These are phyloP conservation scores for Dasypus novemcinctus DNA, from an alignment of 2,113 vertebrate species.

Conservation along the genomic window DNA sequence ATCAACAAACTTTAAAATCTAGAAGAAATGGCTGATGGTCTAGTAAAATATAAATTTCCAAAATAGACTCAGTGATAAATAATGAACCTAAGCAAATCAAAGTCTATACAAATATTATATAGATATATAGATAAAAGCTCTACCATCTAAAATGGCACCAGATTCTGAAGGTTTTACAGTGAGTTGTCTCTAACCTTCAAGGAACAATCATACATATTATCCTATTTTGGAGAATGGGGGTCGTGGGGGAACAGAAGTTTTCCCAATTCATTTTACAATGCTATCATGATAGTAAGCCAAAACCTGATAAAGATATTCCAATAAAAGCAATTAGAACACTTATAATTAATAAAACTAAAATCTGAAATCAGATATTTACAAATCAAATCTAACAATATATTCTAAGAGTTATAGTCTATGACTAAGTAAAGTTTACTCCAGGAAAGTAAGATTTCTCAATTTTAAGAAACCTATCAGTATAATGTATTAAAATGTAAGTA, in stretches of 20 bases:
- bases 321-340: background rate
- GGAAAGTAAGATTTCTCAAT: background rate
- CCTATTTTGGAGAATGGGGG: background rate
- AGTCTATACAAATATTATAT: background rate
- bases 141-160: background rate
- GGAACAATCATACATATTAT: background rate
- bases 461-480: background rate
- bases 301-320: background rate
- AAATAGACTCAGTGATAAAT: background rate
- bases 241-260: background rate
- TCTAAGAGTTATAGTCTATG: background rate
- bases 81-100: background rate
- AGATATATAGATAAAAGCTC: background rate
- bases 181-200: background rate
- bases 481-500: background rate
- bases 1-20: background rate
- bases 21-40: background rate
- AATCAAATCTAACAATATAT: slow-evolving; percentile 11
- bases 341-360: slow-evolving; percentile 38
- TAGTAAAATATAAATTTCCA: slow-evolving; percentile 4
- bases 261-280: background rate
- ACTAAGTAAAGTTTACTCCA: background rate
- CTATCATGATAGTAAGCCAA: background rate
- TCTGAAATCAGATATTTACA: background rate
- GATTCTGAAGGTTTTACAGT: background rate